Conservation (phyloP, 53 echinoderm and acorn worm species). For the Holothuria scabra region DNA sequence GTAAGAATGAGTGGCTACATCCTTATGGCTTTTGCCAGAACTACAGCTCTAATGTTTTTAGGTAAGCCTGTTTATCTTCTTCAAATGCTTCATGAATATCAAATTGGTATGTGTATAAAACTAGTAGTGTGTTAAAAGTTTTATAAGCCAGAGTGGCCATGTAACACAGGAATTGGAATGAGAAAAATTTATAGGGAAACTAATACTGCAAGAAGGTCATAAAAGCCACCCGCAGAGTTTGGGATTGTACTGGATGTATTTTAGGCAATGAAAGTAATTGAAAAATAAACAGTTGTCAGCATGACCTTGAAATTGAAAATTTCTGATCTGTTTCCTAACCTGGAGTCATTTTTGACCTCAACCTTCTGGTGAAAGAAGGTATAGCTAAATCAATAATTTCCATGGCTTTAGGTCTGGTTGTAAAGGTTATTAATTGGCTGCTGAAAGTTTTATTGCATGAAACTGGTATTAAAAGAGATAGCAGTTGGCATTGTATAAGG, state of each 20-base stretch:
- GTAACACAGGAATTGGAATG: neutral
- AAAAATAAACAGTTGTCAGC: conserved; percentile 40
- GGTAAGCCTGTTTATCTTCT: conserved; percentile 56
- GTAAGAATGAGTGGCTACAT: conserved; percentile 76
- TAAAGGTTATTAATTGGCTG: too few relatives aligned
- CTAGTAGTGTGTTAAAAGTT: neutral
- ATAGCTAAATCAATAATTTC: too few relatives aligned
- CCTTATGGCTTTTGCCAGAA: conserved; percentile 79
- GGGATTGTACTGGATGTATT: neutral
- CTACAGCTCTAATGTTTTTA: conserved; percentile 68
- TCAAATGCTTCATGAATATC: neutral
- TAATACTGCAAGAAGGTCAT: too few relatives aligned
- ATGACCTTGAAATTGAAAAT: conserved; percentile 27
- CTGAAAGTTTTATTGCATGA: too few relatives aligned
- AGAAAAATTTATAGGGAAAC: neutral
- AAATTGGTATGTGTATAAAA: neutral
- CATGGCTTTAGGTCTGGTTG: too few relatives aligned
- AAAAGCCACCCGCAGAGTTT: conserved; percentile 33
- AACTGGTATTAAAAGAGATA: too few relatives aligned
- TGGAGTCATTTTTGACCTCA: conserved; percentile 10
- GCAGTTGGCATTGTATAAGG: too few relatives aligned
- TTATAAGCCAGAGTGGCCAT: too few relatives aligned
- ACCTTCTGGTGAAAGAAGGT: neutral
- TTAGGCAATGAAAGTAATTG: neutral
- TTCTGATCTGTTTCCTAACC: neutral